Conservation (phyloP, 2,888 invertebrate genomes). For the Athetis lepigone region DNA sequence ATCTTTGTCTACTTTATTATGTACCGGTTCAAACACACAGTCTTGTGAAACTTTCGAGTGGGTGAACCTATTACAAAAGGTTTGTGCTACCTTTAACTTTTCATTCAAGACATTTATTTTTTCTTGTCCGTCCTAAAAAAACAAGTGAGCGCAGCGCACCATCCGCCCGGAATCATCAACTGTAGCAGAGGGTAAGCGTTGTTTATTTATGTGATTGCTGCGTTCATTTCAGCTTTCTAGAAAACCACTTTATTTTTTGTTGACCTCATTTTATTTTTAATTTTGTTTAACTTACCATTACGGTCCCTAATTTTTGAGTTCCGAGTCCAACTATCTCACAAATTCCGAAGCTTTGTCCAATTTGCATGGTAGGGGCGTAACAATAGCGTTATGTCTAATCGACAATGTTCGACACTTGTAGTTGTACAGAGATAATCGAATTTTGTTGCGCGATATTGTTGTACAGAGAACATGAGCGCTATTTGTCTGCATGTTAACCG, state of each 20-base stretch:
- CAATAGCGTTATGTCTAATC: constrained; percentile 26
- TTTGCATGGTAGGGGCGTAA: not conserved
- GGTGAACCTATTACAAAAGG: constrained; percentile 44
- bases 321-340: constrained; percentile 11
- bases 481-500: constrained; percentile 32
- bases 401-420: constrained; percentile 30
- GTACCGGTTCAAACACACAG: constrained; percentile 14
- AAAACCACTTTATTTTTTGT: constrained; percentile 69
- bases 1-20: constrained; percentile 50
- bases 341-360: not conserved
- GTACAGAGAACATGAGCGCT: constrained; percentile 11
- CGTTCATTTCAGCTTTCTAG: constrained; percentile 67
- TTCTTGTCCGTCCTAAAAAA: constrained; percentile 70
- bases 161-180: constrained; percentile 71
- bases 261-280: constrained; percentile 61
- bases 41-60: constrained; percentile 33
- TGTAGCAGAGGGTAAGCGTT: constrained; percentile 65
- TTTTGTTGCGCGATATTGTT: constrained; percentile 26
- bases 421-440: constrained; percentile 33
- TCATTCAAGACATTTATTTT: constrained; percentile 60
- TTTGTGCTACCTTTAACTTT: constrained; percentile 56
- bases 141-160: constrained; percentile 65
- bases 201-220: constrained; percentile 75
- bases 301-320: constrained; percentile 33
- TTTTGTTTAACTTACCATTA: constrained; percentile 53